Evolutionary conservation across 2,888 invertebrate species (phyloP), one percentile per base, ranked within the genome.

Genomic region (Hydriomena furcata): DNA sequence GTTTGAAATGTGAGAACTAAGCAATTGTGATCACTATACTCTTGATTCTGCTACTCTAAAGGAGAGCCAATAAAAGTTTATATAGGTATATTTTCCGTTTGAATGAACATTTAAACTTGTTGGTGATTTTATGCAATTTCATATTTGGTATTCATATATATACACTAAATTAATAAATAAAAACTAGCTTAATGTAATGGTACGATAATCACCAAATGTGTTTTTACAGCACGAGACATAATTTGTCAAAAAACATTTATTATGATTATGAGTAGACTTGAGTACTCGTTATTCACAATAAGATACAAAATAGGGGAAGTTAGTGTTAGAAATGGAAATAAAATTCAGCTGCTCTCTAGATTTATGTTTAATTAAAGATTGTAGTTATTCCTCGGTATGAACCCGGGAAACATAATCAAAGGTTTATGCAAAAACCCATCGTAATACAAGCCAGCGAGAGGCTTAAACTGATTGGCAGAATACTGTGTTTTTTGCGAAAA

Each of bases 381-480:
- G 46, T 59, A 57, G 49, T 70, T 67, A 30, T 67, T 66, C 54
- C 73, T 69, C 0, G 80, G 81, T 40, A 71, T 55, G 62, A 85
- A 82, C 41, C 75, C 77, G 13, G 73, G 66, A 11, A 63, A 58
- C 64, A 72, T 79, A 52, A 74, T 76, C 43, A 84, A 55, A 49
- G 80, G 75, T 57, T 65, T 81, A 62, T 84, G 80, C 41, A 88
- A 72, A 76, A 73, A 88, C 44, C 89, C 86, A 60, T 89, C 87
- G 60, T 87, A 88, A 71, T 90, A 89, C 55, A 89, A 79, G 34
- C 89, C 88, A 13, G 88, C 82, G 36, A 89, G 72, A 55, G 89
- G 87, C 64, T 67, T 82, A 58, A 90, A 90, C 60, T 76, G 77
- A 62, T 57, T 54, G 52, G 44, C 57, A 51, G 59, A 45, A 20